Percentiles rank a stretch among this genome's conserved stretches.
These are phyloP conservation scores for Cheilosia vulpina DNA, from an alignment of 2,888 invertebrate species.

Conservation along the genomic window DNA sequence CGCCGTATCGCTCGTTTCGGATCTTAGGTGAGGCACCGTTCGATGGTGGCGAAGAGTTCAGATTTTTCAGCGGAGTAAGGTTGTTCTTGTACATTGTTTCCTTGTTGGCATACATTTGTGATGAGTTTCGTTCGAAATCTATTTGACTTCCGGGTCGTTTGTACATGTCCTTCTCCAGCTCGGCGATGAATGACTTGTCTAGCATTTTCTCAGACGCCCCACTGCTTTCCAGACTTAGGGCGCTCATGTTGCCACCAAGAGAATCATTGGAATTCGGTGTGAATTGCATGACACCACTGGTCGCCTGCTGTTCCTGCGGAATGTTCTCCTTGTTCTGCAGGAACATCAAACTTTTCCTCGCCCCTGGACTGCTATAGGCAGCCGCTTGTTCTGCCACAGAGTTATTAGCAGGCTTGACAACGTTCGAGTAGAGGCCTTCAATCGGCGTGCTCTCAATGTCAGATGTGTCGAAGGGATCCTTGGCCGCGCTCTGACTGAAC, in stretches of 20 bases:
- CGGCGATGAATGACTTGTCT: constrained; percentile 86
- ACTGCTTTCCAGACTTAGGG: constrained; percentile 78
- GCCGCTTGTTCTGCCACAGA: constrained; percentile 11
- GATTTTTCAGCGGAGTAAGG: constrained; percentile 80
- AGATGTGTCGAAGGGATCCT: constrained; percentile 88
- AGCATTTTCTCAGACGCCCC: constrained; percentile 83
- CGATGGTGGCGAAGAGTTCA: constrained; percentile 76
- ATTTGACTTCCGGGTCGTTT: constrained; percentile 79
- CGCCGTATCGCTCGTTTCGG: constrained; percentile 75
- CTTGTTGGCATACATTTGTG: constrained; percentile 81
- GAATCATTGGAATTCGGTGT: constrained; percentile 76
- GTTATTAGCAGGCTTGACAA: constrained; percentile 72
- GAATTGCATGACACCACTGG: constrained; percentile 58
- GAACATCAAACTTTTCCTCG: constrained; percentile 78
- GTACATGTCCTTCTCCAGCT: constrained; percentile 87
- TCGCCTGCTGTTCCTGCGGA: constrained; percentile 64
- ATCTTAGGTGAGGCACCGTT: constrained; percentile 78
- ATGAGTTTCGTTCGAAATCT: constrained; percentile 82
- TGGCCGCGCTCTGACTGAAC: constrained; percentile 77
- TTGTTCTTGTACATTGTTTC: constrained; percentile 81
- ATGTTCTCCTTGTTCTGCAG: constrained; percentile 81
- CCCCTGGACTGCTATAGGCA: constrained; percentile 77
- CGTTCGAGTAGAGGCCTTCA: constrained; percentile 78
- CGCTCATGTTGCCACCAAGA: constrained; percentile 79
- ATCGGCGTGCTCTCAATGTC: constrained; percentile 38